Percentiles rank a stretch among this genome's conserved stretches.
phyloP scores from a whole-genome alignment of 2,888 invertebrate species.

The Philopedon plagiatum region DNA sequence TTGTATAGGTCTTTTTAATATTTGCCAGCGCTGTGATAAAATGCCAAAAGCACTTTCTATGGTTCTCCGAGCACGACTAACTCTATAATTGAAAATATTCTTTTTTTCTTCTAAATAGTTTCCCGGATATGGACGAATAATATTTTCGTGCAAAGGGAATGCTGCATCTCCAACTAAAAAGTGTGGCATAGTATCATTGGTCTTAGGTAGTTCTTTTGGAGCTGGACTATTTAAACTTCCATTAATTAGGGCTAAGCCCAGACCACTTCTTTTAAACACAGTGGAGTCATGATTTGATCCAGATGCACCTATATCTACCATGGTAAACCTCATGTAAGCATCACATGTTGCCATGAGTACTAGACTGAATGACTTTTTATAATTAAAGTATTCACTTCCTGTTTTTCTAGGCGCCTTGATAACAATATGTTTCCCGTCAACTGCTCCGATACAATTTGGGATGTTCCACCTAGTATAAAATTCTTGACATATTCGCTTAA shows the following conservation, averaged over 20 bases:
- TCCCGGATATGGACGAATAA: conserved; percentile 44
- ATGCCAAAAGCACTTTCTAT: conserved; percentile 29
- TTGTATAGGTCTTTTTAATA: conserved; percentile 21
- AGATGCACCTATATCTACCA: conserved; percentile 59
- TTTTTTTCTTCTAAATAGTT: not conserved
- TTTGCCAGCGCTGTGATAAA: conserved; percentile 39
- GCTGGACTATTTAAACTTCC: conserved; percentile 5
- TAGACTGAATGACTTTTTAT: not conserved
- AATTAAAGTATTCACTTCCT: not conserved
- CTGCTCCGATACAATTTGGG: not conserved
- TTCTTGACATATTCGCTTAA: not conserved
- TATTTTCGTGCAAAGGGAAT: conserved; percentile 44
- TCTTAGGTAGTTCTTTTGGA: conserved; percentile 33
- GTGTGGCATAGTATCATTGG: conserved; percentile 29
- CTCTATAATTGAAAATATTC: conserved; percentile 37
- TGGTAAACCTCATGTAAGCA: conserved; percentile 58
- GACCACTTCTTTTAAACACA: conserved; percentile 46
- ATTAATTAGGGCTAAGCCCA: conserved; percentile 35
- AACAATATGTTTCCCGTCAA: conserved; percentile 5
- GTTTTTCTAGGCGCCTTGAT: conserved; percentile 42
- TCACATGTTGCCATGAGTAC: conserved; percentile 48
- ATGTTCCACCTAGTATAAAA: conserved; percentile 27
- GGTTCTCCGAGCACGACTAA: not conserved
- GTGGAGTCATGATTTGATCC: conserved; percentile 59
- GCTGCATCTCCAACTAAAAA: conserved; percentile 49